Evolutionary conservation across 2,797 vertebrate species (phyloP).

Genomic region (Loriculus beryllinus): DNA sequence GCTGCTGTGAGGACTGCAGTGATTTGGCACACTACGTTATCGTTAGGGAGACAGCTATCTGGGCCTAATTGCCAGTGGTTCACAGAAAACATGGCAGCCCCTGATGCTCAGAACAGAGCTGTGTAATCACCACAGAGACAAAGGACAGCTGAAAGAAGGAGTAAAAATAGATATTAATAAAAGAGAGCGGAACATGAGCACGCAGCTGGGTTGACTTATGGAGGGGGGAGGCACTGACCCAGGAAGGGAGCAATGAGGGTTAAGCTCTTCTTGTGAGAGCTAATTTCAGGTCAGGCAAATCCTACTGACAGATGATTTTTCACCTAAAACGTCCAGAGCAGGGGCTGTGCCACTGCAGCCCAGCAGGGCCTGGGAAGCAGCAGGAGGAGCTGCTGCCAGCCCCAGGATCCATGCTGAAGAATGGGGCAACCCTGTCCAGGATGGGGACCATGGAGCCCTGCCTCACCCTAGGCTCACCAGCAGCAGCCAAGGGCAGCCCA

Average conservation of each 20-base stretch:
- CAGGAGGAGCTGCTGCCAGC: neutral
- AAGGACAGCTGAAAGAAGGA: neutral
- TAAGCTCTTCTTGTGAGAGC: neutral
- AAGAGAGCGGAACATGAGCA: neutral
- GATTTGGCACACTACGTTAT: neutral
- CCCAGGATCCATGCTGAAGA: neutral
- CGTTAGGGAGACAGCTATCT: neutral
- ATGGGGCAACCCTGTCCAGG: rapidly evolving
- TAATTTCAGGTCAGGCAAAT: conserved; percentile 50
- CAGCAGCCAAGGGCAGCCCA: neutral
- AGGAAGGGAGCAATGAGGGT: neutral
- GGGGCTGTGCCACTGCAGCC: rapidly evolving
- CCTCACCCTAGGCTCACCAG: rapidly evolving
- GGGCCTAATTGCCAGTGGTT: neutral
- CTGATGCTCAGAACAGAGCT: neutral
- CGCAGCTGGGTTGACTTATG: rapidly evolving
- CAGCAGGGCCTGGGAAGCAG: neutral
- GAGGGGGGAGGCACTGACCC: neutral
- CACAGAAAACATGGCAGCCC: neutral
- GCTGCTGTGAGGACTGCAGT: neutral
- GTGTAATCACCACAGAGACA: neutral
- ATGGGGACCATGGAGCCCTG: neutral
- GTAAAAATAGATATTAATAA: neutral
- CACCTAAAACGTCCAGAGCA: neutral
- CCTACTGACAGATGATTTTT: conserved; percentile 41